phyloP scores from a whole-genome alignment of 2,113 vertebrate species.

The Podocnemis expansa region DNA sequence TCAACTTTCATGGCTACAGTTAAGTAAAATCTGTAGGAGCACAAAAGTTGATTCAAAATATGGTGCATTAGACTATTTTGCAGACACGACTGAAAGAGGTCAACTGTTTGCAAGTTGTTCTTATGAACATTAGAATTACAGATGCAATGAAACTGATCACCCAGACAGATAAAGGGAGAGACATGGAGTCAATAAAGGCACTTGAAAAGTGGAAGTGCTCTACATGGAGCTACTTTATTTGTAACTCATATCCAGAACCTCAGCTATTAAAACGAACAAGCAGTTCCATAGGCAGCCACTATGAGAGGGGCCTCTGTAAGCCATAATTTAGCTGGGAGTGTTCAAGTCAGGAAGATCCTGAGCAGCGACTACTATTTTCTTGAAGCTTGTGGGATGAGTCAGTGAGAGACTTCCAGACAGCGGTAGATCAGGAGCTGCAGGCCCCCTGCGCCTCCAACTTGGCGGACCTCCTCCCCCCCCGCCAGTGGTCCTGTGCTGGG shows the following conservation, averaged over 20 bases:
- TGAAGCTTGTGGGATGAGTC: background rate
- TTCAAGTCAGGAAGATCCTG: background rate
- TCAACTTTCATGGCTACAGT: fast-evolving
- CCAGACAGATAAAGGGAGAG: background rate
- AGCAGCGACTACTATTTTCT: background rate
- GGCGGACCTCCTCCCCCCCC: too few relatives aligned
- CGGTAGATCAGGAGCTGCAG: too few relatives aligned
- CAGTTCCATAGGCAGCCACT: background rate
- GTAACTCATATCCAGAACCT: background rate
- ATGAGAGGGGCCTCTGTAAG: background rate
- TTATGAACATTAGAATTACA: background rate
- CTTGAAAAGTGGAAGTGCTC: background rate
- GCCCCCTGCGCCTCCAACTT: too few relatives aligned
- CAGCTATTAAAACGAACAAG: background rate
- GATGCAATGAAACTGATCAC: slow-evolving; percentile 21
- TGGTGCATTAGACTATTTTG: background rate
- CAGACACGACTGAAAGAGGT: background rate
- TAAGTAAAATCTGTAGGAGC: background rate
- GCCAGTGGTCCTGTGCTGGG: too few relatives aligned
- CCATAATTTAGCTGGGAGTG: background rate
- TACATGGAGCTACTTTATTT: background rate
- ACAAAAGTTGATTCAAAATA: background rate
- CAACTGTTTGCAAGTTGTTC: background rate
- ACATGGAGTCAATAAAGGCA: background rate
- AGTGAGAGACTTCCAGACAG: background rate